phyloP scores from a whole-genome alignment of 2,113 vertebrate species.

The Oncorhynchus gorbuscha region DNA sequence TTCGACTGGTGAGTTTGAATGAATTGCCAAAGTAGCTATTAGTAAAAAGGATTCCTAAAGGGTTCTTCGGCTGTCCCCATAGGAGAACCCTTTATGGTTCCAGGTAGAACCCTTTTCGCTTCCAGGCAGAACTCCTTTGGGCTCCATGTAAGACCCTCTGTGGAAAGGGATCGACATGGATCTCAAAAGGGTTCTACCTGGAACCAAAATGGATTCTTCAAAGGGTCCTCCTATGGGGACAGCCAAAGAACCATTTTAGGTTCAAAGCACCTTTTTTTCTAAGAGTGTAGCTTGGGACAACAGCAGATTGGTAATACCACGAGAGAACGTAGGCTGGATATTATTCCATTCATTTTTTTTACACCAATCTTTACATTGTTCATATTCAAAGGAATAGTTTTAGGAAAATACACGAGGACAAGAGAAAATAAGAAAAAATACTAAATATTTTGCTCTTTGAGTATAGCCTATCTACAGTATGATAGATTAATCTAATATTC shows the following conservation, averaged over 20 bases:
- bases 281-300: conserved; percentile 3
- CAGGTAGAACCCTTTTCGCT: too few relatives aligned
- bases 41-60: too few relatives aligned
- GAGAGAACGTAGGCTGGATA: neutral
- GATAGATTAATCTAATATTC: neutral
- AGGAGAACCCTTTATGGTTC: too few relatives aligned
- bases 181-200: too few relatives aligned
- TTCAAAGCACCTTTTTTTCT: too few relatives aligned
- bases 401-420: conserved; percentile 12
- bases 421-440: too few relatives aligned
- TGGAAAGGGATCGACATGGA: too few relatives aligned
- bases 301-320: neutral
- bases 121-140: too few relatives aligned
- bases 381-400: conserved; percentile 42
- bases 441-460: conserved; percentile 10
- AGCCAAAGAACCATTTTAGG: neutral
- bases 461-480: neutral
- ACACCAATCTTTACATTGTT: conserved; percentile 16
- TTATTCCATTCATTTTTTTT: conserved; percentile 30
- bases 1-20: conserved; percentile 29
- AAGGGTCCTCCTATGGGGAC: too few relatives aligned
- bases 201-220: too few relatives aligned
- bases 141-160: too few relatives aligned
- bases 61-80: too few relatives aligned
- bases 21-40: neutral